Evolutionary conservation across 2,113 vertebrate genomes (phyloP), one percentile per base, ranked within the genome.

Genomic region (Bagarius yarrelli): DNA sequence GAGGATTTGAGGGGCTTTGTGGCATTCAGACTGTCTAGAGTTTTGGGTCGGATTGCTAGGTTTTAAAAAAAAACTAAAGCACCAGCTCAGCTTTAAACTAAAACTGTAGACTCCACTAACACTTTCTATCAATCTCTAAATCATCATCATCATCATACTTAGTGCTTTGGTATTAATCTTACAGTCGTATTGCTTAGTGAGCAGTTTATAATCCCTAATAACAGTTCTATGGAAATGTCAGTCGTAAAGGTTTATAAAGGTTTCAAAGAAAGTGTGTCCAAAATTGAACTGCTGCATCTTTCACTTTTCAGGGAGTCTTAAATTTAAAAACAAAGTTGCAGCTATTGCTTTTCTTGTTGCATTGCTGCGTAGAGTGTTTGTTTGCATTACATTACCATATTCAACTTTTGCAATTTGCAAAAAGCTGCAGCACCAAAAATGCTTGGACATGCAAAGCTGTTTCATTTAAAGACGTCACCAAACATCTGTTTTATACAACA

Each of bases 1-100:
- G 79, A 79, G 81, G 84, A 86, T 85, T 87, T 84, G 85, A 79
- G 40, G 25, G 61, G 61, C 80, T 63, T 69, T 69, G 69, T 44
- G 67, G 60, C 18, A 23, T 27, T 78, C 47, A 55, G 76, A 13
- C 50, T 56, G 32, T 56, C 50, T 30, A 27, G 27, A 59, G 64
- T 55, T 60, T 70, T 40, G 19, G 53, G 53, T 25, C 64, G 30
- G 25, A 56, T 40, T 77, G 30, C 25, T 72, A 18, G 47, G 32
- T 66, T 70, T 47, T 30, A 76, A 66, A 36, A 25, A 53, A 34
- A 53, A 57, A 14, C 0, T 14, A 70, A 64, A 60, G 53, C 63
- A 60, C 36, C 53, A 76, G 53, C 27, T 36, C 3, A 44, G 9
- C 27, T 2, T 70, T 40, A 36, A 3, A 56, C 13, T 25, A 19